phyloP scores from a whole-genome alignment of 2,888 invertebrate species.

The Drosophila sordidapex region DNA sequence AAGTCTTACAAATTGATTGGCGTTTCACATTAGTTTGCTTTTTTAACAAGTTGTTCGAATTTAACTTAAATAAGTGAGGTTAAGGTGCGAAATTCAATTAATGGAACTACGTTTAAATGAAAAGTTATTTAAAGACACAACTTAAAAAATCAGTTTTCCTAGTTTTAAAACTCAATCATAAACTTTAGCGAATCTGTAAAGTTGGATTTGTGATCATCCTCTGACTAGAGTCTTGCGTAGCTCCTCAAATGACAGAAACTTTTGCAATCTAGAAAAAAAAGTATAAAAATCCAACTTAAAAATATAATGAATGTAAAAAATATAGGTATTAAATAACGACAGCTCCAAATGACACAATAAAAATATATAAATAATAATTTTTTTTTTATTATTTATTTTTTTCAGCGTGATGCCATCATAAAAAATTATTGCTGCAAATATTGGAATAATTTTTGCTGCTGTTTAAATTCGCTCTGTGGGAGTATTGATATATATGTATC shows the following conservation, averaged over 20 bases:
- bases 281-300: background rate
- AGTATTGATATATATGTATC: slow-evolving; percentile 40
- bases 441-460: background rate
- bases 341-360: too few species aligned
- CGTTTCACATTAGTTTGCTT: background rate
- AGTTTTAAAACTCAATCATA: background rate
- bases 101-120: too few species aligned
- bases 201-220: background rate
- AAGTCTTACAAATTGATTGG: background rate
- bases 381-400: background rate
- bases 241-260: background rate
- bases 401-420: background rate
- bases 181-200: background rate
- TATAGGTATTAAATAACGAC: background rate
- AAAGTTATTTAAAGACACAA: background rate
- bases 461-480: slow-evolving; percentile 1
- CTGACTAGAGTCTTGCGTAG: background rate
- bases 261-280: background rate
- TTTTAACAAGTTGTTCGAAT: too few species aligned
- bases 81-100: too few species aligned
- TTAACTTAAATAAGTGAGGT: too few species aligned
- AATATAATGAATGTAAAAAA: background rate
- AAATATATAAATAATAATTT: background rate
- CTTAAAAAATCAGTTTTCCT: background rate
- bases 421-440: slow-evolving; percentile 1